These are phyloP conservation scores for Leptinotarsa defecta DNA, from an alignment of 1,140 invertebrate genomes.

Conservation along the genomic window DNA sequence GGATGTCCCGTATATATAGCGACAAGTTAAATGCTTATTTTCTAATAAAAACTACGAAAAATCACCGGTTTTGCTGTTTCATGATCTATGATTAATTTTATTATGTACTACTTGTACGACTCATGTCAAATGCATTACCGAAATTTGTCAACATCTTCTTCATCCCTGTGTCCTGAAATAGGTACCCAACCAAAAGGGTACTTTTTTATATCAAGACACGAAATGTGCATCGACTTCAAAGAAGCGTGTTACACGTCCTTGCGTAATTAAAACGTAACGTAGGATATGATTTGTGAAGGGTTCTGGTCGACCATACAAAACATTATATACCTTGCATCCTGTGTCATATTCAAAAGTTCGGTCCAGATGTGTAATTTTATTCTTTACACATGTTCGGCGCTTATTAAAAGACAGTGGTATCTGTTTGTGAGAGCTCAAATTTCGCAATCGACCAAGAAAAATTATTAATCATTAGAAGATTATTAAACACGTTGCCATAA, in stretches of 20 bases:
- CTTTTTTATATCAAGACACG: not conserved
- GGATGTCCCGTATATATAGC: not conserved
- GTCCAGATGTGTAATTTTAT: not conserved
- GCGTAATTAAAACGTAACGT: not conserved
- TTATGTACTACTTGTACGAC: no score
- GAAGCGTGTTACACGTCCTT: constrained; percentile 4
- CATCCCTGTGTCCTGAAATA: no score
- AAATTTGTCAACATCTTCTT: no score
- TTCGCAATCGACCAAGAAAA: no score
- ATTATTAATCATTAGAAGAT: no score
- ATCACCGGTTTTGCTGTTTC: no score
- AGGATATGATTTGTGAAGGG: constrained; percentile 5
- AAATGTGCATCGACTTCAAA: not conserved
- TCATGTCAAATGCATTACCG: no score
- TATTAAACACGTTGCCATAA: no score
- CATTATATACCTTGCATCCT: not conserved
- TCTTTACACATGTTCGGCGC: not conserved
- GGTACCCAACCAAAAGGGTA: not conserved
- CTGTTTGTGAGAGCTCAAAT: not conserved
- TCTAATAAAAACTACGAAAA: no score
- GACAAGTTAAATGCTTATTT: no score
- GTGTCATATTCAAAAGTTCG: not conserved
- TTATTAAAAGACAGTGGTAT: not conserved
- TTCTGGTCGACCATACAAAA: not conserved
- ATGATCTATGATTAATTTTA: no score